Evolutionary conservation across 1,140 invertebrate species (phyloP).

Genomic region (Brachionus paranguensis): DNA sequence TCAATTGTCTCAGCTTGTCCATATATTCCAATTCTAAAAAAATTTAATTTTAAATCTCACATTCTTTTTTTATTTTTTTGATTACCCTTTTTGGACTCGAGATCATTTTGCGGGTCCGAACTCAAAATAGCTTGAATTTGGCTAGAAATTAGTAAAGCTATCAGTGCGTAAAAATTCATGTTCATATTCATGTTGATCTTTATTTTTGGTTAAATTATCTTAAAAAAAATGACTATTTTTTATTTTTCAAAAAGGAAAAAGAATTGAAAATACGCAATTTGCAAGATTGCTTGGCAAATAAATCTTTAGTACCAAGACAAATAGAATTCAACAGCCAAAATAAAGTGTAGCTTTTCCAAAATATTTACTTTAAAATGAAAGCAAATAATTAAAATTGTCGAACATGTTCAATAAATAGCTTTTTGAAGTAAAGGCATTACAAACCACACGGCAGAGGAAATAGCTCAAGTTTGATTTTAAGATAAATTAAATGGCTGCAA

Average conservation of each 20-base stretch:
- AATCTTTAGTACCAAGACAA: not conserved
- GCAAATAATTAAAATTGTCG: not conserved
- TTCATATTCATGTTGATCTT: not conserved
- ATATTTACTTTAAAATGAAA: not conserved
- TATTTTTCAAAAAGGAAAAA: not conserved
- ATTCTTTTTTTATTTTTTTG: not conserved
- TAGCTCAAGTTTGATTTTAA: not conserved
- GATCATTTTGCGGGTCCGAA: not conserved
- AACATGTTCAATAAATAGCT: not conserved
- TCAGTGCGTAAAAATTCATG: not conserved
- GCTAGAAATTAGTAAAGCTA: not conserved
- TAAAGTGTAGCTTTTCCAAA: not conserved
- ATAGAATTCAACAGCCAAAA: not conserved
- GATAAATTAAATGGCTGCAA: not conserved
- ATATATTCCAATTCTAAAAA: not conserved
- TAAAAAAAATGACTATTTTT: not conserved
- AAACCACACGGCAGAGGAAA: not conserved
- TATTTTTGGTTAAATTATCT: not conserved
- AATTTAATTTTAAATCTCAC: not conserved
- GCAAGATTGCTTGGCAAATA: not conserved
- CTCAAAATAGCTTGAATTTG: not conserved
- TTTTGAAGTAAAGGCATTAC: not conserved
- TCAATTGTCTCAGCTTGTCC: not conserved
- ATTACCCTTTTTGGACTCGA: not conserved
- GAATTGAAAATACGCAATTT: not conserved